phyloP scores from a whole-genome alignment of 2,797 vertebrate genomes.

The Tarsius wallacei region DNA sequence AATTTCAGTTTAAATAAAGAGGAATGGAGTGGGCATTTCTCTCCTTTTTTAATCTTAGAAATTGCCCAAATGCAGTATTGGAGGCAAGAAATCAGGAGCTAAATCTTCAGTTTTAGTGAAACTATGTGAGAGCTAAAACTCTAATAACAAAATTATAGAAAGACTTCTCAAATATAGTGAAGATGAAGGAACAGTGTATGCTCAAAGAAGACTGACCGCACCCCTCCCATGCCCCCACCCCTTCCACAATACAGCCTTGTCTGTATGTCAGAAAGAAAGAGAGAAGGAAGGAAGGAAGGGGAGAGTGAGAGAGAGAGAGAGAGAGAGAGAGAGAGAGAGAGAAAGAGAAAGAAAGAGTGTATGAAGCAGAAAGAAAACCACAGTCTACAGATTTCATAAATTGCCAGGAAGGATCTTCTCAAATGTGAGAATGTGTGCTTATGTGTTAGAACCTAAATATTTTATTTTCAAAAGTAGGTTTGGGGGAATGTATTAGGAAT shows the following conservation, averaged over 20 bases:
- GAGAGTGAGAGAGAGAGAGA: too few relatives aligned
- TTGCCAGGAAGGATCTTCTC: not conserved
- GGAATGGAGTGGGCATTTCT: not conserved
- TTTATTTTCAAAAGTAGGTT: not conserved
- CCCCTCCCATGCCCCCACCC: too few relatives aligned
- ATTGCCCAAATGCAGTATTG: not conserved
- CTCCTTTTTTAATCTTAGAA: not conserved
- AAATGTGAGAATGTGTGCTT: not conserved
- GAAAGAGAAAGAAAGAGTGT: too few relatives aligned
- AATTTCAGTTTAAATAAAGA: not conserved
- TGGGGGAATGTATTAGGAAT: not conserved
- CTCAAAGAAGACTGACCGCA: too few relatives aligned
- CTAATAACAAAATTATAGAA: not conserved
- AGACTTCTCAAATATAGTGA: not conserved
- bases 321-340: too few relatives aligned
- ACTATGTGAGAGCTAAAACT: not conserved
- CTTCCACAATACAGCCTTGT: too few relatives aligned
- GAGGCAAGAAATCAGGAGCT: not conserved
- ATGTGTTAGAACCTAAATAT: not conserved
- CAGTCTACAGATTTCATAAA: not conserved
- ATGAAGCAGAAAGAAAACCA: not conserved
- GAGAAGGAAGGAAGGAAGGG: too few relatives aligned
- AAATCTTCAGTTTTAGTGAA: not conserved
- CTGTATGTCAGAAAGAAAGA: too few relatives aligned
- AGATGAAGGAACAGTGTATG: not conserved